Conservation (phyloP, 2,888 invertebrate species). For the Phyllotreta cruciferae region DNA sequence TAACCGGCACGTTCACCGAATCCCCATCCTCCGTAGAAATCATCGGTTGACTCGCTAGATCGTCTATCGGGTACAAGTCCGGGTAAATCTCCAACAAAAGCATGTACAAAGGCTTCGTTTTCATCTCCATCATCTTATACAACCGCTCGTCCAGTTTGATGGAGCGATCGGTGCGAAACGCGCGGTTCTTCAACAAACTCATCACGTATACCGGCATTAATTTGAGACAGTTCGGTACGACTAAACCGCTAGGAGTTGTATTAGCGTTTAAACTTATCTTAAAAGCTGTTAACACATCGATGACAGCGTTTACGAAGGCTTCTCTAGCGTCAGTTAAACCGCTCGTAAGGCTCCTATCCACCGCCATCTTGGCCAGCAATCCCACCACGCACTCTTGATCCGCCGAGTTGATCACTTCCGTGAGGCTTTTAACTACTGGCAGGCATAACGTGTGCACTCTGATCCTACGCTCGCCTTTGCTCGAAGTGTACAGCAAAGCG, state of each 20-base stretch:
- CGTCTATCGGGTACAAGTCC: constrained; percentile 87
- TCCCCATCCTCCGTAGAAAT: constrained; percentile 54
- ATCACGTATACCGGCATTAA: constrained; percentile 89
- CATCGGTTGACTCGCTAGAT: constrained; percentile 62
- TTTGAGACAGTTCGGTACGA: constrained; percentile 78
- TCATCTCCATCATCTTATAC: constrained; percentile 92
- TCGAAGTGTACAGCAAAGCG: constrained; percentile 94
- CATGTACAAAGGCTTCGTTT: constrained; percentile 80
- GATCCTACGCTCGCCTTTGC: constrained; percentile 92
- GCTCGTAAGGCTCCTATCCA: constrained; percentile 86
- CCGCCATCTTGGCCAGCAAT: constrained; percentile 96
- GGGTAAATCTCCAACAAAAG: constrained; percentile 90
- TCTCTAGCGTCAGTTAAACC: constrained; percentile 93
- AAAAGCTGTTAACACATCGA: constrained; percentile 85
- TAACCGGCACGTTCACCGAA: constrained; percentile 71
- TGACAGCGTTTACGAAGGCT: constrained; percentile 93
- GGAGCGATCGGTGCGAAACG: constrained; percentile 87
- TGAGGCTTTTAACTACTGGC: constrained; percentile 84
- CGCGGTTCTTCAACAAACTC: constrained; percentile 87
- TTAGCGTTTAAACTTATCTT: constrained; percentile 71
- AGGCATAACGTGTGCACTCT: constrained; percentile 96
- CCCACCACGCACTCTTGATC: constrained; percentile 95
- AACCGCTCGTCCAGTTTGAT: constrained; percentile 93
- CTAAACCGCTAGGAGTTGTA: constrained; percentile 67
- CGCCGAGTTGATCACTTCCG: constrained; percentile 87